Conservation (phyloP, 1,140 invertebrate genomes). For the Aethina tumida region DNA sequence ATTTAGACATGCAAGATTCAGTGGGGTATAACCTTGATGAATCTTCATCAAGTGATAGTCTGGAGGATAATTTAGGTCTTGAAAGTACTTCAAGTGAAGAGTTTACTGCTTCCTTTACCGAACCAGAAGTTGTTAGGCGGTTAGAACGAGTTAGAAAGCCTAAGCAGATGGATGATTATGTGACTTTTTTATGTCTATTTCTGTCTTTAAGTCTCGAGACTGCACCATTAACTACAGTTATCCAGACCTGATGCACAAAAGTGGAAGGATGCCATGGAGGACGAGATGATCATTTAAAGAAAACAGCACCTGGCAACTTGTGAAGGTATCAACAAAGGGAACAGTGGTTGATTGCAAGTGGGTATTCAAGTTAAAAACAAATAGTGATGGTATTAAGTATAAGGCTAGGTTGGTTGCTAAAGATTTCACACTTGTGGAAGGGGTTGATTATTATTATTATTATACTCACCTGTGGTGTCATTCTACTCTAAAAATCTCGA, state of each 20-base stretch:
- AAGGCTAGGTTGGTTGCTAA: conserved; percentile 33
- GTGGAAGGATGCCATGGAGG: conserved; percentile 27
- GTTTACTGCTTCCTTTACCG: not conserved
- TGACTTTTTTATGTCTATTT: conserved; percentile 11
- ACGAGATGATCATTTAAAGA: conserved; percentile 26
- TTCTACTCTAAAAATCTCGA: no score
- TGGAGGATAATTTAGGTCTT: conserved; percentile 5
- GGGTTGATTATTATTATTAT: conserved; percentile 34
- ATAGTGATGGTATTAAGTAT: conserved; percentile 18
- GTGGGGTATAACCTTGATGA: conserved; percentile 8
- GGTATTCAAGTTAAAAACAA: conserved; percentile 30
- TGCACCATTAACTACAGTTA: conserved; percentile 14
- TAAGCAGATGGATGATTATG: conserved; percentile 15
- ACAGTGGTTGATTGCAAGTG: conserved; percentile 33
- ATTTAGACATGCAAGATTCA: conserved; percentile 7
- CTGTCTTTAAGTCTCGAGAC: not conserved
- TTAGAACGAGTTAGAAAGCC: conserved; percentile 14
- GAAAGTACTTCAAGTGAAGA: conserved; percentile 2
- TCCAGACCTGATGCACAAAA: conserved; percentile 19
- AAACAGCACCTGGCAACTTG: conserved; percentile 31
- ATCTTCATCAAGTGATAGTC: not conserved
- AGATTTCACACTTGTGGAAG: conserved; percentile 32
- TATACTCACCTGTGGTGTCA: conserved; percentile 29
- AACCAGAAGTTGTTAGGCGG: conserved; percentile 5
- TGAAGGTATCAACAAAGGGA: conserved; percentile 25